A percentile compares a stretch with the other conserved stretches of the same genome.
phyloP scores from a whole-genome alignment of 1,140 invertebrate species.

The Lordiphosa stackelbergi region DNA sequence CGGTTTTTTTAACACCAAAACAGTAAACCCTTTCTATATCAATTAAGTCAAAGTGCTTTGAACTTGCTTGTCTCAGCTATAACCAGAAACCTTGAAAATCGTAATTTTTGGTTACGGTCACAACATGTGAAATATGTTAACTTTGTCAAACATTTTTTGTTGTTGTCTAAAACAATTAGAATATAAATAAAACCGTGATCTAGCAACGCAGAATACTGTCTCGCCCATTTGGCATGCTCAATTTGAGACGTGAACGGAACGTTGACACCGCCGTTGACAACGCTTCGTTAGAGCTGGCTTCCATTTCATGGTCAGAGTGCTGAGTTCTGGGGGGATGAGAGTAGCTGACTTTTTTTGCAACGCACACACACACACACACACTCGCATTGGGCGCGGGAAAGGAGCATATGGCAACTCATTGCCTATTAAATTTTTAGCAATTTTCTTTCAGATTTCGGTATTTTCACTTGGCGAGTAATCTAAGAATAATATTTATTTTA shows the following conservation, averaged over 20 bases:
- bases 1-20: too few species aligned
- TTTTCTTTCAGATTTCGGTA: constrained; percentile 35
- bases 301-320: constrained; percentile 8
- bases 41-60: constrained; percentile 13
- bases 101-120: too few species aligned
- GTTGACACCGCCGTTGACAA: constrained; percentile 36
- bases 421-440: constrained; percentile 61
- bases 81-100: constrained; percentile 17
- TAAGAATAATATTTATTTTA: constrained; percentile 75
- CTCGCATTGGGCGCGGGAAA: background rate
- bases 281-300: constrained; percentile 17
- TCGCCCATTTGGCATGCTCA: constrained; percentile 60
- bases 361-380: constrained; percentile 19
- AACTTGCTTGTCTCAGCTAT: constrained; percentile 5
- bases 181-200: background rate
- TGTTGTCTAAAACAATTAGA: constrained; percentile 23
- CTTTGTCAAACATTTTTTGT: constrained; percentile 13
- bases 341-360: constrained; percentile 29
- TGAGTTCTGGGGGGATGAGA: background rate
- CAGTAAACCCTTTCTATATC: background rate
- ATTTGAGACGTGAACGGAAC: constrained; percentile 58
- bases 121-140: too few species aligned
- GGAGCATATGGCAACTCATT: constrained; percentile 52
- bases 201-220: constrained; percentile 9
- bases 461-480: constrained; percentile 54